A percentile compares a stretch with the other conserved stretches of the same genome.
Conservation (phyloP, 2,797 vertebrate species). For the Propithecus deckenii region DNA sequence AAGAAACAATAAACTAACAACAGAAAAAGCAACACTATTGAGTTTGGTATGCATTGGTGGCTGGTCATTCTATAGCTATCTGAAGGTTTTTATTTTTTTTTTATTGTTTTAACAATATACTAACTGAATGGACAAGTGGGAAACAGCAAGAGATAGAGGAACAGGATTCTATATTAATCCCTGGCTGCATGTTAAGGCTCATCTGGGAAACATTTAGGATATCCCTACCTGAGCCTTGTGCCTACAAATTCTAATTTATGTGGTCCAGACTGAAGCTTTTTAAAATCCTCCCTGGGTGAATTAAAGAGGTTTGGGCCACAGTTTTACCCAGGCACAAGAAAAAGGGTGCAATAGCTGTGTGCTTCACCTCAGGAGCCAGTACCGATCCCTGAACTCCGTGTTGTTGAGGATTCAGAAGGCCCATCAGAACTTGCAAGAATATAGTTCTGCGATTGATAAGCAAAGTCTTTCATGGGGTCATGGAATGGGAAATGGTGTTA, state of each 20-base stretch:
- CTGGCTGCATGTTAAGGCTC: background rate
- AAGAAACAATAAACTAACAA: background rate
- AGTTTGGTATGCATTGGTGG: rapidly evolving
- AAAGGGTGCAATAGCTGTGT: background rate
- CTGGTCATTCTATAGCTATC: background rate
- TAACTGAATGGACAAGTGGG: background rate
- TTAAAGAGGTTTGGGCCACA: background rate
- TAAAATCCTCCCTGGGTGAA: background rate
- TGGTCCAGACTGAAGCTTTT: background rate
- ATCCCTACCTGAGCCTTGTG: background rate
- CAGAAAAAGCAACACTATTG: background rate
- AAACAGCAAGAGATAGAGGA: background rate
- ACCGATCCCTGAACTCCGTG: background rate
- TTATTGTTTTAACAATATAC: background rate
- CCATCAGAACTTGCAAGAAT: background rate
- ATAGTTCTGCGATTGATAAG: background rate
- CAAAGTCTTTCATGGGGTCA: background rate
- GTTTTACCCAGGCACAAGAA: background rate
- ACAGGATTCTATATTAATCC: background rate
- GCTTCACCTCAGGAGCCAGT: background rate
- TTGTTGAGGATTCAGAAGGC: background rate
- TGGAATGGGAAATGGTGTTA: background rate
- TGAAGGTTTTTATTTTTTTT: background rate
- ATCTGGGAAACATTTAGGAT: background rate
- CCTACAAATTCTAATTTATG: background rate